Conservation (phyloP, 53 echinoderm and acorn worm genomes). For the Astropecten irregularis region DNA sequence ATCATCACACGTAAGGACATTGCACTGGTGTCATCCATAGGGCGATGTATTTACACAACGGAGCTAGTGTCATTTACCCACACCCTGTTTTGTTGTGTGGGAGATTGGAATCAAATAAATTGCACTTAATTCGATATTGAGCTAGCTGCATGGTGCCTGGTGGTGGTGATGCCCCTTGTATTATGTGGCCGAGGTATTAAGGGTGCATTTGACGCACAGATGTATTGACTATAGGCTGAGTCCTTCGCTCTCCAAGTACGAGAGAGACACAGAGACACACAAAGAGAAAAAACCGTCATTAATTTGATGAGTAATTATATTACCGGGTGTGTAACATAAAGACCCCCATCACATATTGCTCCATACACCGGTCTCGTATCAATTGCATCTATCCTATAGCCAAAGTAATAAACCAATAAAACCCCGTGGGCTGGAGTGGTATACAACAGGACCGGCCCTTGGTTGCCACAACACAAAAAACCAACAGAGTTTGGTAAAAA, state of each 20-base stretch:
- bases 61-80: neutral
- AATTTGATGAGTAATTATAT: conserved; percentile 37
- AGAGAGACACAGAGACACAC: too few species aligned
- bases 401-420: conserved; percentile 25
- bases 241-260: too few species aligned
- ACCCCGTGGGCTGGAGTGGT: too few species aligned
- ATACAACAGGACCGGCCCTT: too few species aligned
- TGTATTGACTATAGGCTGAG: too few species aligned
- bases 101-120: conserved; percentile 41
- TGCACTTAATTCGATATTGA: conserved; percentile 29
- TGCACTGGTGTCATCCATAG: neutral
- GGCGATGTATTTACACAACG: too few species aligned
- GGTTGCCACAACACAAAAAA: conserved; percentile 39
- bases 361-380: conserved; percentile 2
- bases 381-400: conserved; percentile 43
- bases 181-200: too few species aligned
- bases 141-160: neutral
- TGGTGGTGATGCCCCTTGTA: conserved; percentile 14
- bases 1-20: too few species aligned
- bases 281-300: conserved; percentile 33
- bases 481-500: conserved; percentile 32
- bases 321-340: neutral
- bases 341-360: neutral
- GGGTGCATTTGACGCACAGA: too few species aligned
- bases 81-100: neutral